A percentile compares a stretch with the other conserved stretches of the same genome.
These are phyloP conservation scores for Calameuta filiformis DNA, from an alignment of 2,888 invertebrate species.

Conservation along the genomic window DNA sequence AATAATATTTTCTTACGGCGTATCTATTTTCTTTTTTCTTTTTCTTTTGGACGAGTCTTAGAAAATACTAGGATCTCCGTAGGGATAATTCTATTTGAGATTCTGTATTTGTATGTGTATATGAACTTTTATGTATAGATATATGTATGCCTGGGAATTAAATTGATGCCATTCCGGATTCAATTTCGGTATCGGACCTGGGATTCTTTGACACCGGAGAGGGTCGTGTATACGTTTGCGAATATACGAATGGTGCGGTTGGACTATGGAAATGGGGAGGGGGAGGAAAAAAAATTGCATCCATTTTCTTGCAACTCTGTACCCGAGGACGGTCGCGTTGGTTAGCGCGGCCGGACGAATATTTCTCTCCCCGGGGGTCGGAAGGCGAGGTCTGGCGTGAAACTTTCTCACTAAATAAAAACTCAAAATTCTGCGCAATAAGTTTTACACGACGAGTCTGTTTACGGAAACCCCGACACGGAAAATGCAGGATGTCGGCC, in stretches of 20 bases:
- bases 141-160: too few relatives aligned
- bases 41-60: too few relatives aligned
- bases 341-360: constrained; percentile 39
- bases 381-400: constrained; percentile 36
- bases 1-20: neutral
- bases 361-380: constrained; percentile 38
- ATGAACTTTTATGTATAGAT: neutral
- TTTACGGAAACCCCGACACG: constrained; percentile 47
- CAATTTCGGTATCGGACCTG: too few relatives aligned
- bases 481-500: constrained; percentile 29
- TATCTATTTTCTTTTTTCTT: neutral
- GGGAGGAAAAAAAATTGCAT: constrained; percentile 17
- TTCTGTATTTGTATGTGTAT: neutral
- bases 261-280: too few relatives aligned
- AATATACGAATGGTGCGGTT: too few relatives aligned
- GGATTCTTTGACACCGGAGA: too few relatives aligned
- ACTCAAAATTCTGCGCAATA: constrained; percentile 52
- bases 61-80: too few relatives aligned
- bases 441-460: constrained; percentile 46
- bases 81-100: too few relatives aligned
- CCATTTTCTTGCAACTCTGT: neutral
- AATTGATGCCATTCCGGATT: too few relatives aligned
- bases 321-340: constrained; percentile 4
- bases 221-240: too few relatives aligned
- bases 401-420: constrained; percentile 62